These are phyloP conservation scores for Hippopotamyrus pictus DNA, from an alignment of 2,797 vertebrate genomes.

Conservation along the genomic window DNA sequence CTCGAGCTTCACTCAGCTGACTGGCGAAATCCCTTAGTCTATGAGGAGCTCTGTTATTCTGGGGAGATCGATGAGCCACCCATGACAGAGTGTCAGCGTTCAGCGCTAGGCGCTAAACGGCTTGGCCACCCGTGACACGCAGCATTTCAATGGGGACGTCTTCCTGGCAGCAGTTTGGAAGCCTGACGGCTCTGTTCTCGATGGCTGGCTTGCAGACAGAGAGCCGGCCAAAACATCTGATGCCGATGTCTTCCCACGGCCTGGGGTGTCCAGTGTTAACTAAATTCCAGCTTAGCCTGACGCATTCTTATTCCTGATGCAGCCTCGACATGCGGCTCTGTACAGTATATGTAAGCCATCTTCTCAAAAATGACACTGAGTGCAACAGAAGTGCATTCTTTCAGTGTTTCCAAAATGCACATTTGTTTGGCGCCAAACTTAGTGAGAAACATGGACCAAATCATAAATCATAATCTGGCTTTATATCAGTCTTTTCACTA, in stretches of 20 bases:
- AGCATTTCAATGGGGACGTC: constrained; percentile 24
- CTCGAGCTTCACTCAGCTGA: neutral
- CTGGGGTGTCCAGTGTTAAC: constrained; percentile 39
- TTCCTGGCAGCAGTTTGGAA: neutral
- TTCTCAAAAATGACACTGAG: neutral
- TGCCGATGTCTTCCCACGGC: constrained; percentile 29
- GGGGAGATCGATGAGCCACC: neutral
- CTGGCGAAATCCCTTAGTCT: neutral
- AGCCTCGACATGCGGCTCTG: neutral
- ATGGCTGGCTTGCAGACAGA: constrained; percentile 18
- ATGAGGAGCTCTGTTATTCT: neutral
- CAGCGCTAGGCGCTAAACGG: neutral
- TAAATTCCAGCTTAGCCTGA: constrained; percentile 39
- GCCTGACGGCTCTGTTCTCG: constrained; percentile 20
- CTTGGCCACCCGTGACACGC: neutral
- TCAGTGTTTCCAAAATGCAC: neutral
- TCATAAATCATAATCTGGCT: neutral
- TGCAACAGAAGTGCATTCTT: neutral
- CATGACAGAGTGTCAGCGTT: neutral
- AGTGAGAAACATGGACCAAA: neutral
- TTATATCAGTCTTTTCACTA: neutral
- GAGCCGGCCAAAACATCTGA: constrained; percentile 33
- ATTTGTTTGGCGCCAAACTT: neutral
- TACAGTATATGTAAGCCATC: neutral
- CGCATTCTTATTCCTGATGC: neutral